A percentile compares a stretch with the other conserved stretches of the same genome.
phyloP scores from a whole-genome alignment of 2,888 invertebrate genomes.

The Troglohyphantes excavatus region DNA sequence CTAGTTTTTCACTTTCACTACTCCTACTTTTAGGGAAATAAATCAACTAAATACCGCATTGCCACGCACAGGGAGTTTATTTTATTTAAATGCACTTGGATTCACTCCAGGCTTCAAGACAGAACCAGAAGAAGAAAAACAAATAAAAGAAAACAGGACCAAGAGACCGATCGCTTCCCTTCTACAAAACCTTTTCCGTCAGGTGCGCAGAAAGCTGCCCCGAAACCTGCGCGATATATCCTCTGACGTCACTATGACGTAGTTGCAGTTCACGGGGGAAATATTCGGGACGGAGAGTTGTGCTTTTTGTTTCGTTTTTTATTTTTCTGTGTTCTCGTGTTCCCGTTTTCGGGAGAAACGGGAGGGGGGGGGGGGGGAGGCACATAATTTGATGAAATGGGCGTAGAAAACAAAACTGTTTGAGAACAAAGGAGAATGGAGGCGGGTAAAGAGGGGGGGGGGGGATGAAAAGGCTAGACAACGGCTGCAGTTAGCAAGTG shows the following conservation, averaged over 20 bases:
- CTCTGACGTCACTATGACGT: slow-evolving; percentile 66
- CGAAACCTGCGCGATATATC: slow-evolving; percentile 20
- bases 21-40: too few species aligned
- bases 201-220: neutral
- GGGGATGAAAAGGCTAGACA: neutral
- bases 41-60: neutral
- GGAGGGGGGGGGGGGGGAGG: too few species aligned
- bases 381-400: slow-evolving; percentile 1
- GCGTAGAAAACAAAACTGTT: neutral
- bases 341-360: too few species aligned
- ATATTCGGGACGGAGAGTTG: slow-evolving; percentile 7
- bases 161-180: neutral
- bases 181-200: neutral
- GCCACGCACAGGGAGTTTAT: neutral
- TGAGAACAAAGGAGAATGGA: slow-evolving; percentile 3
- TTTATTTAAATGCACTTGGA: slow-evolving; percentile 9
- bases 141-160: neutral
- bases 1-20: too few species aligned
- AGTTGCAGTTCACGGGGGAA: slow-evolving; percentile 47
- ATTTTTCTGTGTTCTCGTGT: too few species aligned
- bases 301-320: neutral
- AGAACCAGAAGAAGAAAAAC: neutral
- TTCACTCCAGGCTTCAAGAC: neutral
- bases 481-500: neutral
- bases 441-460: neutral